Base-by-base conservation (phyloP, 2,797 vertebrate species). In the Acrocephalus scirpaceus region DNA sequence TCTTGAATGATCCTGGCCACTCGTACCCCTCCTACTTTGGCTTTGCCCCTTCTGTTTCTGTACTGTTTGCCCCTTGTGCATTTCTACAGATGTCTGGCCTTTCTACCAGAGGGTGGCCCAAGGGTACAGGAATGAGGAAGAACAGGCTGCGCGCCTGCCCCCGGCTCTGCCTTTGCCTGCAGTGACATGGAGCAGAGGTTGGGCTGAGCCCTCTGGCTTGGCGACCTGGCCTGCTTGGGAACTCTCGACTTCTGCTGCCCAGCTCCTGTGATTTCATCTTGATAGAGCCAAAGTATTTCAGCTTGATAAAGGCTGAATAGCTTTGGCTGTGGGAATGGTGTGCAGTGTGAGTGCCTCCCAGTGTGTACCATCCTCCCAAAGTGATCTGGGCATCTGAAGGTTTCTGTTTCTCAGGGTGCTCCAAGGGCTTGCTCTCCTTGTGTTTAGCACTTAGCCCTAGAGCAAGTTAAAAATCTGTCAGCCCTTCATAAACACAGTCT, bases 101-200 rank as follows among this genome's bases (percentile, higher is more conserved):
- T 88, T 66, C 61, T 75, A 42, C 66, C n/a, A 44, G 66, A 56
- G 73, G 36, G 81, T 89, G 81, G 67, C 84, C 77, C 58, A 86
- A 53, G 48, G 74, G 40, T 57, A 27, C 22, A 8, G 1, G 30
- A 27, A 27, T 30, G 67, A 93, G 60, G 54, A 77, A 25, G 0
- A 2, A 6, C 32, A 50, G 70, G 57, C 71, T 84, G 26, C 11
- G 8, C 1, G 1, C 9, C 6, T 65, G 57, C 26, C 40, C 45
- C 19, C 0, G 0, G 61, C 11, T 50, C 47, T 77, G 60, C 26
- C 32, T 76, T 51, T 77, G 42, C 38, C 42, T 72, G 57, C 60
- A 45, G 4, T 22, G 40, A 32, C 61, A 5, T 0, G 4, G 69
- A 53, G 47, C 72, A 90, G 45, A 71, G 64, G 6, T 32, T 67